Evolutionary conservation across 2,888 invertebrate species (phyloP).

Genomic region (Apeira syringaria): DNA sequence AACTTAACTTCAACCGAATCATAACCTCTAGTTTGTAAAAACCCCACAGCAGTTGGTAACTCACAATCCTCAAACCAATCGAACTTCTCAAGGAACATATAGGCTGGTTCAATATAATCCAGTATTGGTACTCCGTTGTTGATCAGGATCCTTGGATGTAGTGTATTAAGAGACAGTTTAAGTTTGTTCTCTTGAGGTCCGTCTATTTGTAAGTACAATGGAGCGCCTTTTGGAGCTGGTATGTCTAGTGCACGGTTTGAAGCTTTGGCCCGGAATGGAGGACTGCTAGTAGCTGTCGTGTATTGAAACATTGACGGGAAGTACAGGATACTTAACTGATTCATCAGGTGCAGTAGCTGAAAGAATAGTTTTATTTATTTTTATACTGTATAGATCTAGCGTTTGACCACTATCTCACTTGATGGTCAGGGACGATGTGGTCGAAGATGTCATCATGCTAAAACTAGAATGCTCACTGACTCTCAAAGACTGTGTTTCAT

Average conservation of each 20-base stretch:
- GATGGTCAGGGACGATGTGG: too few relatives aligned
- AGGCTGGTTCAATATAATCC: constrained; percentile 58
- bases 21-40: constrained; percentile 54
- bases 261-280: constrained; percentile 46
- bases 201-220: constrained; percentile 70
- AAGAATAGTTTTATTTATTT: too few relatives aligned
- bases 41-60: constrained; percentile 49
- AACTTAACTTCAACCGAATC: constrained; percentile 53
- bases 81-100: constrained; percentile 62
- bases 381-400: too few relatives aligned
- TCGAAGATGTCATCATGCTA: too few relatives aligned
- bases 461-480: too few relatives aligned
- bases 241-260: constrained; percentile 49
- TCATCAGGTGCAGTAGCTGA: constrained; percentile 51
- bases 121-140: constrained; percentile 52
- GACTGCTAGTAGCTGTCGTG: constrained; percentile 53
- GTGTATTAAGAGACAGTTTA: constrained; percentile 49
- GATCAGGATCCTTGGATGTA: constrained; percentile 60
- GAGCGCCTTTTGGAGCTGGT: constrained; percentile 53
- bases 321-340: constrained; percentile 40
- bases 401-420: too few relatives aligned
- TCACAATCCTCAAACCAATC: constrained; percentile 63
- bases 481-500: too few relatives aligned
- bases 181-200: constrained; percentile 53
- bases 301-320: constrained; percentile 61